Base-by-base conservation (phyloP, 1,140 invertebrate genomes). In the Triops longicaudatus region DNA sequence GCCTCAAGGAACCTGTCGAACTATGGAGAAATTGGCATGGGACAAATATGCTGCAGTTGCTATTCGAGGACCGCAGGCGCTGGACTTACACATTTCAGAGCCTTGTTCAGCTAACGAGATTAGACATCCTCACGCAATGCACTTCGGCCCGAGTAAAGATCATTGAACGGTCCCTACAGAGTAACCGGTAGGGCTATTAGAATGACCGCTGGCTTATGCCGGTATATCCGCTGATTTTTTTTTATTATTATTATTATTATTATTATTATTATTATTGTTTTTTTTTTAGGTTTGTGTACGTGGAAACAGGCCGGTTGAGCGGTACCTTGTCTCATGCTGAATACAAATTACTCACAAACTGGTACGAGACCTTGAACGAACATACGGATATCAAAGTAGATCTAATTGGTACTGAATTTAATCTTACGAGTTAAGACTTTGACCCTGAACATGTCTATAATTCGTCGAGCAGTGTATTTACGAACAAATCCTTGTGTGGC, bases 121-220 rank as follows among this genome's bases (percentile, higher is more conserved):
- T 95, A 17, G 88, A 94, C 81, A 87, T 91, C 77, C 94, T 97
- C 82, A 89, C 88, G 12, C 84, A 87, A 72, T 83, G 85, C 5
- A 89, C 88, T 5, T 79, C 84, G 1, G 86, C 88, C 37, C 88
- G 90, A 14, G 88, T 94, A 42, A 94, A 95, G 85, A 85, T 97
- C 78, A 95, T 97, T 90, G 95, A 97, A 84, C 87, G 95, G 74
- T 96, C 94, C 0, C 86, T 96, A 17, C 93, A 88, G 82, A 94
- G 92, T 86, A 89, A 91, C 26, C 88, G 90, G 83, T 88, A 81
- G 74, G 17, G 43, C 17, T 9, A 44, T 9, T 75, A 26, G n/a
- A 37, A 37, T 43, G 14, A 1, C 41, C 12, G 14, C 22, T 12
- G 37, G 28, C 41, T 42, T 44, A 27, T 43, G n/a, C 73, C n/a